Percentiles rank a stretch among this genome's conserved stretches.
Conservation (phyloP, 2,888 invertebrate genomes). For the Lithophane ornitopus region DNA sequence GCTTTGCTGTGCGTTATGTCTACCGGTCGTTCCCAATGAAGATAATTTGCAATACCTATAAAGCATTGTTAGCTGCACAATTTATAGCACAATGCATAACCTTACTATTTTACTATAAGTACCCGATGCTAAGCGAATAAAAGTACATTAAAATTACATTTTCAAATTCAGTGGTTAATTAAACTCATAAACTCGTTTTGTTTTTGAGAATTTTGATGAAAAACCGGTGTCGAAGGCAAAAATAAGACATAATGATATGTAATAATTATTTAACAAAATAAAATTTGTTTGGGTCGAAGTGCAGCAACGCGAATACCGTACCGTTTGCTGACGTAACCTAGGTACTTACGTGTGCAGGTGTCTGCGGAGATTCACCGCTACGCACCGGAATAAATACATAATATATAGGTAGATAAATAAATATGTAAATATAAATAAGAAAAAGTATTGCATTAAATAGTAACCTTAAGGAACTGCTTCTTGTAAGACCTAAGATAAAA, state of each 20-base stretch:
- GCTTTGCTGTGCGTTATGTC: constrained; percentile 2
- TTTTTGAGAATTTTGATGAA: not conserved
- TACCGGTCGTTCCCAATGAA: not conserved
- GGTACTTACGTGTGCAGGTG: not conserved
- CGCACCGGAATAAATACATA: not conserved
- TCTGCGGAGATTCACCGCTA: not conserved
- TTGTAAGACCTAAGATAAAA: not conserved
- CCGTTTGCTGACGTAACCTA: not conserved
- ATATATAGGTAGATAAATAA: not conserved
- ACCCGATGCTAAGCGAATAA: constrained; percentile 1
- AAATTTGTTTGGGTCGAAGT: not conserved
- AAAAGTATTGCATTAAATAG: not conserved
- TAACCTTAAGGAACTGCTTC: not conserved
- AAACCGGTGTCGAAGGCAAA: not conserved
- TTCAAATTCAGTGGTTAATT: not conserved
- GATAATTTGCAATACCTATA: not conserved
- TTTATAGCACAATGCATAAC: not conserved
- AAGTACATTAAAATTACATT: not conserved
- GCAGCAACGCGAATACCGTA: not conserved
- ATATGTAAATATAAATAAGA: not conserved
- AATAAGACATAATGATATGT: not conserved
- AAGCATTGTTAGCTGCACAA: not conserved
- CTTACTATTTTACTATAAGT: not conserved
- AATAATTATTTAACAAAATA: not conserved
- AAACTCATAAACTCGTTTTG: not conserved